These are phyloP conservation scores for Ibycter americanus DNA, from an alignment of 2,797 vertebrate genomes.

Conservation along the genomic window DNA sequence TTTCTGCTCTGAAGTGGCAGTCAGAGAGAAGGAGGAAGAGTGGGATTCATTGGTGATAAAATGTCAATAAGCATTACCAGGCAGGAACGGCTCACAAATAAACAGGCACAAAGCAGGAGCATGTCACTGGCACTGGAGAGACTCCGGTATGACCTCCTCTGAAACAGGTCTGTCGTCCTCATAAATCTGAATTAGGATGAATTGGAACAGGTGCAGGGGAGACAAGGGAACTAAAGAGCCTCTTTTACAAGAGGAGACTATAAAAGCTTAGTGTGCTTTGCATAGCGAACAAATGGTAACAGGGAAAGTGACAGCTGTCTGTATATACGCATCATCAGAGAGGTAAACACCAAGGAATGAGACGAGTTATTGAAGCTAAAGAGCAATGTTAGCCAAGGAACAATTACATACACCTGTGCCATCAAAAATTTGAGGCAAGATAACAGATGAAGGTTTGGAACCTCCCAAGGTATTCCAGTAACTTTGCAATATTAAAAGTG, in stretches of 20 bases:
- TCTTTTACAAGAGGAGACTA: slow-evolving; percentile 14
- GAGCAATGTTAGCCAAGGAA: background rate
- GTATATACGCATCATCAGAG: background rate
- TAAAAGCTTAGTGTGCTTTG: slow-evolving; percentile 16
- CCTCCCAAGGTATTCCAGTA: background rate
- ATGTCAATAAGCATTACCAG: background rate
- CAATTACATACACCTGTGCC: background rate
- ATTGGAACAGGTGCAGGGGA: slow-evolving; percentile 28
- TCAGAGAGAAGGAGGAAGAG: background rate
- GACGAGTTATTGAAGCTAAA: background rate
- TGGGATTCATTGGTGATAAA: background rate
- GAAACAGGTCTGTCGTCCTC: background rate
- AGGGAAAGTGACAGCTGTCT: slow-evolving; percentile 24
- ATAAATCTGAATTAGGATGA: background rate
- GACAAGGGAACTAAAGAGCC: background rate
- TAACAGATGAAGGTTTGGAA: background rate
- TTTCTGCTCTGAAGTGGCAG: background rate
- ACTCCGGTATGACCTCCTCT: background rate
- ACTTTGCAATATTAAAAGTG: background rate
- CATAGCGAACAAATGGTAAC: background rate
- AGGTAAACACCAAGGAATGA: background rate
- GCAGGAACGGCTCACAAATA: background rate
- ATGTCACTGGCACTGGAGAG: background rate
- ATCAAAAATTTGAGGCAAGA: background rate
- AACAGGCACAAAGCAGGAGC: accelerated